Conservation (phyloP, 2,888 invertebrate species). For the Agonopterix heracliana region DNA sequence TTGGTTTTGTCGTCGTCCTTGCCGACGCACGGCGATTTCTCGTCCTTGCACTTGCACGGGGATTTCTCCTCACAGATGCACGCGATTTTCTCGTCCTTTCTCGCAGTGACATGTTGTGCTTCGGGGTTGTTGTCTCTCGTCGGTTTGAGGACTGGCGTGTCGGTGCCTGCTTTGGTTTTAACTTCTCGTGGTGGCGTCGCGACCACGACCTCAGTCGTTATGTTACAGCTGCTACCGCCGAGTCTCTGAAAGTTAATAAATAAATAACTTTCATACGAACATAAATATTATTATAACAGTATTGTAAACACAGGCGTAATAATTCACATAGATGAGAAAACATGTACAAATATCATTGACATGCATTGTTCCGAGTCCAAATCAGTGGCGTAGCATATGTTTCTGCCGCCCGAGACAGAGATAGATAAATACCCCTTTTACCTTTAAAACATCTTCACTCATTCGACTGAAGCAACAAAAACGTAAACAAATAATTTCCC, state of each 20-base stretch:
- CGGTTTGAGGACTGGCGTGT: conserved; percentile 1
- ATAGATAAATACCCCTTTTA: no score
- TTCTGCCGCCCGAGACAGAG: no score
- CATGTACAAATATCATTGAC: no score
- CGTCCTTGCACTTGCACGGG: not conserved
- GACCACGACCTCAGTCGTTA: not conserved
- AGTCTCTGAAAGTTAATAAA: conserved; percentile 10
- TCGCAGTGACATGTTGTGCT: not conserved
- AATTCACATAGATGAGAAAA: no score
- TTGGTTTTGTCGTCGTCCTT: not conserved
- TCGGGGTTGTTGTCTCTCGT: not conserved
- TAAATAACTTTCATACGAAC: not conserved
- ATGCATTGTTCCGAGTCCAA: no score
- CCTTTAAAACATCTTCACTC: no score
- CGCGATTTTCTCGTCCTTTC: not conserved
- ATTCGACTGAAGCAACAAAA: no score
- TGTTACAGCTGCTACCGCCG: conserved; percentile 22
- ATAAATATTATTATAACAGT: no score
- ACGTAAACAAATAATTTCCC: no score
- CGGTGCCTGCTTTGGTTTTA: not conserved
- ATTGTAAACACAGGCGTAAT: no score
- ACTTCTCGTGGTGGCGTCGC: not conserved
- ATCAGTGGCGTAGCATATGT: no score
- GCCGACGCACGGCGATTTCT: not conserved
- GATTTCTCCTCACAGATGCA: not conserved